A percentile compares a stretch with the other conserved stretches of the same genome.
Evolutionary conservation across 2,888 invertebrate species (phyloP).

Genomic region (Agrochola macilenta): DNA sequence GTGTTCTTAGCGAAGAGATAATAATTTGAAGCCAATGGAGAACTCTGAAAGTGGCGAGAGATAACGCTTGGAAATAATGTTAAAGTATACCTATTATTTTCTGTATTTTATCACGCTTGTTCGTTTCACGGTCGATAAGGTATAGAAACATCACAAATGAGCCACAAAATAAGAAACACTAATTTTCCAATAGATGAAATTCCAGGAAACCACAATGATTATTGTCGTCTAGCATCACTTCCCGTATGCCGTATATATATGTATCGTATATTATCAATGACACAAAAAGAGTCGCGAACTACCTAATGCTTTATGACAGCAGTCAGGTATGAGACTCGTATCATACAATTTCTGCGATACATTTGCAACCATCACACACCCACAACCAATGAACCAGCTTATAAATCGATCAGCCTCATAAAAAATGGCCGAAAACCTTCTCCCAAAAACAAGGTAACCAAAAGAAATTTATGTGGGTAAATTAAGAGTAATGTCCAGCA

Average conservation of each 20-base stretch:
- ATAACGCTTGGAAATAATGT: not conserved
- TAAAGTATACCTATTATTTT: not conserved
- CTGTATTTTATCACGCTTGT: not conserved
- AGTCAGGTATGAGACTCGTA: not conserved
- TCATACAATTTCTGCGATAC: not conserved
- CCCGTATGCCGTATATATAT: not conserved
- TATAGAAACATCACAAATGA: not conserved
- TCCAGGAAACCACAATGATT: not conserved
- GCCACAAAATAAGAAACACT: not conserved
- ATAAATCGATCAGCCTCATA: constrained; percentile 31
- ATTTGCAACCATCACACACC: not conserved
- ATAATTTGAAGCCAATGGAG: not conserved
- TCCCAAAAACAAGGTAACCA: constrained; percentile 31
- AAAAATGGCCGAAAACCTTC: constrained; percentile 32
- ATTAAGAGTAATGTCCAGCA: constrained; percentile 63
- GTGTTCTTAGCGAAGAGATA: not conserved
- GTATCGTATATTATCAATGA: constrained; percentile 7
- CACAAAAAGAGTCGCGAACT: not conserved
- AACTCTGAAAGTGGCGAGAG: not conserved
- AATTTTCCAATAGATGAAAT: not conserved
- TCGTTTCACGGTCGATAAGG: not conserved
- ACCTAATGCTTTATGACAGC: not conserved
- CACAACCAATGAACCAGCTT: not conserved
- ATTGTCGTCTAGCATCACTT: not conserved
- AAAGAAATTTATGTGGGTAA: constrained; percentile 66